Percentiles rank a stretch among this genome's conserved stretches.
These are phyloP conservation scores for Choreutis nemorana DNA, from an alignment of 2,888 invertebrate species.

Conservation along the genomic window DNA sequence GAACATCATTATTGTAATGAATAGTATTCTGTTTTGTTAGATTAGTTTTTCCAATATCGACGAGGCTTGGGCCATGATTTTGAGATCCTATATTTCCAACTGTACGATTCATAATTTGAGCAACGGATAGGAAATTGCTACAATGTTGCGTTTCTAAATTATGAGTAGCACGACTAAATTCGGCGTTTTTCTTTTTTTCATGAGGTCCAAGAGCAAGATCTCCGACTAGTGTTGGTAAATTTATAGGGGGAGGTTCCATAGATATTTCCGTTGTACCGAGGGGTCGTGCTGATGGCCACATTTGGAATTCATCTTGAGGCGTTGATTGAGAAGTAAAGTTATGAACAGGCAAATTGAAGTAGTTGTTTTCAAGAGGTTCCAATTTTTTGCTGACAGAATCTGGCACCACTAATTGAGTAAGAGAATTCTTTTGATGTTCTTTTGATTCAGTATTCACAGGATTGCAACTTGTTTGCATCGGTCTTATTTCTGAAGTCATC, in stretches of 20 bases:
- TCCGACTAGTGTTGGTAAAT: constrained; percentile 52
- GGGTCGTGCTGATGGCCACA: constrained; percentile 50
- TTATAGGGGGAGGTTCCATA: constrained; percentile 56
- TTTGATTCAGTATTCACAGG: constrained; percentile 29
- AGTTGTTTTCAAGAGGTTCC: constrained; percentile 40
- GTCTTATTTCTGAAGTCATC: constrained; percentile 59
- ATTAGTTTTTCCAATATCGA: constrained; percentile 29
- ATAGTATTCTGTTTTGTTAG: constrained; percentile 36
- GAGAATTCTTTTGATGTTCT: no score
- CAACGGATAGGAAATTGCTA: constrained; percentile 53
- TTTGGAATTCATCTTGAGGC: constrained; percentile 46
- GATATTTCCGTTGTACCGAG: constrained; percentile 55
- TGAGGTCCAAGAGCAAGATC: constrained; percentile 56
- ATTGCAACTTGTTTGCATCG: constrained; percentile 42
- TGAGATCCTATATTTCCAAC: constrained; percentile 40
- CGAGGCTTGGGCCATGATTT: constrained; percentile 30
- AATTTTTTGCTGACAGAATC: constrained; percentile 34
- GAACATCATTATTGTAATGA: constrained; percentile 31
- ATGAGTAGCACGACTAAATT: constrained; percentile 26
- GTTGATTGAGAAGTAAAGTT: constrained; percentile 43
- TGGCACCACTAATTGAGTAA: constrained; percentile 29
- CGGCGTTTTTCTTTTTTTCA: constrained; percentile 47
- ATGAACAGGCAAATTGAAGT: constrained; percentile 52
- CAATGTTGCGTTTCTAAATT: constrained; percentile 47
- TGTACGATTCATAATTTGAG: constrained; percentile 56